Base-by-base conservation (phyloP, 23 tunicate species). In the Halocynthia roretzi region DNA sequence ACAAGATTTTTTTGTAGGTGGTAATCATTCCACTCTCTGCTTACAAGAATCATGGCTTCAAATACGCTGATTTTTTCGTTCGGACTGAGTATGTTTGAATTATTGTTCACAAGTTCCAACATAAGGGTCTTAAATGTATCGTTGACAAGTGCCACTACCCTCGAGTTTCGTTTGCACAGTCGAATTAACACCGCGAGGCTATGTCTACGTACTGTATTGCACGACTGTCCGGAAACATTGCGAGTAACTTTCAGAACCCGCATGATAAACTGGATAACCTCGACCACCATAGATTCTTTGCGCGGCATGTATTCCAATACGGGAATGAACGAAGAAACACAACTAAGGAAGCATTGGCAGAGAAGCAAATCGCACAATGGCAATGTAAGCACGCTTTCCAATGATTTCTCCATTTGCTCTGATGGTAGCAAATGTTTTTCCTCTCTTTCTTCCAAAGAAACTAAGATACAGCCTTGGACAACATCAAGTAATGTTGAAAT, bases 21-120 rank as follows among this genome's bases (percentile, higher is more conserved):
- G 70, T 73, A 80, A 61, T 80, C 78, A 52, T 89, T 84, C 96
- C 89, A 89, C 62, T 89, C 96, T 44, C 50, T 53, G 76, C 96
- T 89, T 44, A 89, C 57, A 31, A 89, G 8, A 58, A 84, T 68
- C 69, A 89, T 20, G 0, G 72, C 67, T 48, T 89, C 96, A 68
- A 79, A 89, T 71, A 89, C 56, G 51, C 82, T 68, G 14, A 75
- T 77, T 48, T 72, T 83, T 54, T 89, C 96, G 18, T 56, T 31
- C 44, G 84, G 76, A 6, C 70, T 65, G 12, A 85, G 53, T 15
- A 20, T 44, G n/a, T 65, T n/a, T 7, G 77, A 80, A 6, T 17
- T 49, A 9, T 71, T 62, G 19, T 8, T 6, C 62, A 80, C 14
- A 20, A 80, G 57, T 66, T 72, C 80, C 62, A 70, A 48, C 14